Evolutionary conservation across 2,888 invertebrate species (phyloP), one percentile per base, ranked within the genome.

Genomic region (Venusia cambrica): DNA sequence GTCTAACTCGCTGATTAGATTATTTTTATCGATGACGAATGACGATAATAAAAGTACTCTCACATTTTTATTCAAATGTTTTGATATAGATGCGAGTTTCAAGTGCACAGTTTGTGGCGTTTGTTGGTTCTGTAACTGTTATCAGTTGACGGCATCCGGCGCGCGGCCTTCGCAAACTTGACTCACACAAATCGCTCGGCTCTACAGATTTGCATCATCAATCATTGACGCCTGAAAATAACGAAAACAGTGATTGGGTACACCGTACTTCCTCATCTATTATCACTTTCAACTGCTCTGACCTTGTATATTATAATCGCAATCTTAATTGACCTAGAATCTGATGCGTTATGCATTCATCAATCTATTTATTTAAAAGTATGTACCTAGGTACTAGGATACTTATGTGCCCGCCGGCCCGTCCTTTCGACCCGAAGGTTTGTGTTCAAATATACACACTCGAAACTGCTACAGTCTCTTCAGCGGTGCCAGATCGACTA

Each of bases 131-230:
- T 33, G 33, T 25, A 6, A 29, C 42, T 49, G 66, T 73, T 78
- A 79, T 77, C 77, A 71, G 64, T 54, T 62, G 63, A 54, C 54
- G 57, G 64, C 56, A 67, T 74, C 73, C 73, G 73, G 64, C 61
- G 45, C 40, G 45, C 56, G 73, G 54, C 77, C 74, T 76, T 74
- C 72, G 55, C 45, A 37, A 55, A 56, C 53, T 56, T 62, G 73
- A 78, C 65, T 79, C 77, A 75, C 58, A 48, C 56, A 56, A 48
- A 58, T 51, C 52, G 42, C 28, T n/a, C n/a, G n/a, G n/a, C n/a
- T 34, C 25, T 45, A 61, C 64, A 62, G 61, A 61, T 63, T 71
- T 65, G 59, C 64, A 63, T 66, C 61, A 65, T 64, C 62, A 68
- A 66, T 65, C 63, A 61, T 56, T 45, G 48, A 48, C 40, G 50